phyloP scores from a whole-genome alignment of 2,888 invertebrate genomes.

The Bellardia bayeri region DNA sequence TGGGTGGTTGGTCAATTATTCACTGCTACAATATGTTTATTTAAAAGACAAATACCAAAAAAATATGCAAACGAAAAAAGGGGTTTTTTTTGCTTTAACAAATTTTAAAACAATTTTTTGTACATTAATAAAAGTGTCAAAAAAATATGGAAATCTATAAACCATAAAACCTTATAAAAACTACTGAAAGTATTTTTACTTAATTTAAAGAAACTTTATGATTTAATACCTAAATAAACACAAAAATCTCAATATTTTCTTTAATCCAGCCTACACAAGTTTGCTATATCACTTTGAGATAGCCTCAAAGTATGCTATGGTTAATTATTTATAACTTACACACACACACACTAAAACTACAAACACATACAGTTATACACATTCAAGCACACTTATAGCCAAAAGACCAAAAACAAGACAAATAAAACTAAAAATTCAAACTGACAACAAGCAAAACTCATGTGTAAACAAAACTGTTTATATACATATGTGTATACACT shows the following conservation, averaged over 20 bases:
- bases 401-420: constrained; percentile 28
- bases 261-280: constrained; percentile 1
- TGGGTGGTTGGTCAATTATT: constrained; percentile 66
- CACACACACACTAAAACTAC: background rate
- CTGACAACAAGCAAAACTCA: constrained; percentile 53
- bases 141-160: constrained; percentile 34
- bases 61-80: background rate
- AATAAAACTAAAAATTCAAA: constrained; percentile 61
- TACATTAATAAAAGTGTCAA: constrained; percentile 52
- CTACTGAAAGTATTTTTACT: background rate
- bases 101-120: constrained; percentile 54
- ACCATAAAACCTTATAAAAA: background rate
- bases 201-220: constrained; percentile 1
- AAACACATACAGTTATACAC: background rate
- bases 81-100: constrained; percentile 17
- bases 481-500: background rate
- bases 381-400: constrained; percentile 12
- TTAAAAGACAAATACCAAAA: constrained; percentile 11
- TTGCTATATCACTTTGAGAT: background rate
- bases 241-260: background rate
- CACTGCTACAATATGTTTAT: constrained; percentile 51
- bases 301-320: constrained; percentile 41
- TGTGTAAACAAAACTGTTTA: constrained; percentile 27
- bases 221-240: background rate
- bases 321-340: constrained; percentile 58